These are phyloP conservation scores for Hoplodrina blanda DNA, from an alignment of 2,888 invertebrate genomes.

Conservation along the genomic window DNA sequence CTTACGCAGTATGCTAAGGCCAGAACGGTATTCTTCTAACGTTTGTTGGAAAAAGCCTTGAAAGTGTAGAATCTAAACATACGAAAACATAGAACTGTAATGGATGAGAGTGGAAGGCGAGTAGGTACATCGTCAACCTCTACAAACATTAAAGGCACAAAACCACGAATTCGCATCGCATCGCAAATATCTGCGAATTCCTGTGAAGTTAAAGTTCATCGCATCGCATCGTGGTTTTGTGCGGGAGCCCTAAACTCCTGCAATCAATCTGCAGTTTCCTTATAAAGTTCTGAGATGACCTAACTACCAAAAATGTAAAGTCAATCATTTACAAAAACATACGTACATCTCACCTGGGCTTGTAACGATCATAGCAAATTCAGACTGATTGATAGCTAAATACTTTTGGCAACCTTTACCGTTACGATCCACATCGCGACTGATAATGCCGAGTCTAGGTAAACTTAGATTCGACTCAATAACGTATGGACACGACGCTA, in stretches of 20 bases:
- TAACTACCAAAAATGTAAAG: background rate
- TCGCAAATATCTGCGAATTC: too few relatives aligned
- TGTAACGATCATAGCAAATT: background rate
- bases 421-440: too few relatives aligned
- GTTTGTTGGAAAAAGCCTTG: constrained; percentile 95
- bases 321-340: background rate
- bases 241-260: too few relatives aligned
- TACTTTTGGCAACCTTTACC: background rate
- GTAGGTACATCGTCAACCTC: background rate
- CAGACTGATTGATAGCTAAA: background rate
- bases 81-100: background rate
- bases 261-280: background rate
- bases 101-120: background rate
- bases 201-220: too few relatives aligned
- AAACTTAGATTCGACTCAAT: background rate
- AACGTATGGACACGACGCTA: too few relatives aligned
- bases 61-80: constrained; percentile 93
- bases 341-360: too few relatives aligned
- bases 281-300: background rate
- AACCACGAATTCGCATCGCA: too few relatives aligned
- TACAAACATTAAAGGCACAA: background rate
- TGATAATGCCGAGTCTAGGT: background rate
- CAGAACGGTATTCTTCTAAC: constrained; percentile 93
- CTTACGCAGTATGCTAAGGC: constrained; percentile 93
- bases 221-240: too few relatives aligned